Percentiles rank a stretch among this genome's conserved stretches.
Evolutionary conservation across 2,113 vertebrate species (phyloP).

Genomic region (Vanacampus margaritifer): DNA sequence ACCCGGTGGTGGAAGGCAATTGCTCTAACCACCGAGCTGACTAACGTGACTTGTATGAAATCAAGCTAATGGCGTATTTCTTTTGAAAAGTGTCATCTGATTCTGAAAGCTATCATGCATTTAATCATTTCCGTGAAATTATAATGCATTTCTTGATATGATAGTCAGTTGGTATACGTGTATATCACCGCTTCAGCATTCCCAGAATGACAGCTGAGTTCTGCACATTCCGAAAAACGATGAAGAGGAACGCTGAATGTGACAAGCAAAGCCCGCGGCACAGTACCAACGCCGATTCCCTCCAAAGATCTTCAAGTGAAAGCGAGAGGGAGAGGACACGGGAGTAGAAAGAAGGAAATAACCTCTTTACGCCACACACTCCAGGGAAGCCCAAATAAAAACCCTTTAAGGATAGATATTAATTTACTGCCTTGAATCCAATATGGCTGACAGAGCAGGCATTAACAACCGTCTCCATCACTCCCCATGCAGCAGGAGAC

Average conservation of each 20-base stretch:
- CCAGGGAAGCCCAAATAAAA: constrained; percentile 65
- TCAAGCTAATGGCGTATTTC: too few relatives aligned
- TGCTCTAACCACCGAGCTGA: too few relatives aligned
- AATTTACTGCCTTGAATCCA: constrained; percentile 69
- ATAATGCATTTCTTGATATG: too few relatives aligned
- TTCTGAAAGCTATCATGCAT: too few relatives aligned
- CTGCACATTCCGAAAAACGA: constrained; percentile 30
- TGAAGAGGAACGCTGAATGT: constrained; percentile 42
- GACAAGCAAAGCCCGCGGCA: constrained; percentile 43
- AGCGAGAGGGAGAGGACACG: constrained; percentile 23
- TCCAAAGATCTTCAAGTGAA: constrained; percentile 57
- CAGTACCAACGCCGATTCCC: constrained; percentile 26
- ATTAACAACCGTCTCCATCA: constrained; percentile 63
- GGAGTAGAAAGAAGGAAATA: constrained; percentile 53
- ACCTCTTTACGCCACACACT: constrained; percentile 60
- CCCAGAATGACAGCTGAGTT: constrained; percentile 38
- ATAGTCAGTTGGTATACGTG: too few relatives aligned
- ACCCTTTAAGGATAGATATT: constrained; percentile 63
- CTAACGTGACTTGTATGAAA: too few relatives aligned
- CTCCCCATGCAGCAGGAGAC: constrained; percentile 42
- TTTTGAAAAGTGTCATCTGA: too few relatives aligned
- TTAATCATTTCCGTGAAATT: too few relatives aligned
- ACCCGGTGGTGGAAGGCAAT: too few relatives aligned
- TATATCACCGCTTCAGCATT: too few relatives aligned
- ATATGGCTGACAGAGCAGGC: constrained; percentile 60